These are phyloP conservation scores for Rhorus exstirpatorius DNA, from an alignment of 2,888 invertebrate species.

Conservation along the genomic window DNA sequence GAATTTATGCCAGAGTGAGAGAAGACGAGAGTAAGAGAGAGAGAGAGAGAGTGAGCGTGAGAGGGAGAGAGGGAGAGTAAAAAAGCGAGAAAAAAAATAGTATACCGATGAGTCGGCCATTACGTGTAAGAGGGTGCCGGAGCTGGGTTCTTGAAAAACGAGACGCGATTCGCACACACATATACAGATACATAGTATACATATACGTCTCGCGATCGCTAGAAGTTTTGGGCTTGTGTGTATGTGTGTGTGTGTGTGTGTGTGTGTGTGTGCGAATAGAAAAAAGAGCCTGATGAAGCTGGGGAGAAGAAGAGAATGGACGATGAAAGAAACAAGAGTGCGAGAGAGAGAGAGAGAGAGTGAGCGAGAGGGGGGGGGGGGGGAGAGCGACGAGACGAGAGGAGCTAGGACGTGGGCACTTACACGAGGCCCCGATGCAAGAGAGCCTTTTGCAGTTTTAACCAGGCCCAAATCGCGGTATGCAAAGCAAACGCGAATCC, in stretches of 20 bases:
- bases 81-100: conserved; percentile 68
- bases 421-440: conserved; percentile 59
- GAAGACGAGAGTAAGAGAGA: too few relatives aligned
- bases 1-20: conserved; percentile 66
- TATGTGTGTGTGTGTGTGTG: conserved; percentile 28
- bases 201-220: conserved; percentile 49
- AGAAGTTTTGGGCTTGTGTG: conserved; percentile 47
- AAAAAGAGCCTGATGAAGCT: conserved; percentile 34
- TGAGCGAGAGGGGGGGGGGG: conserved; percentile 41
- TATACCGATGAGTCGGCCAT: conserved; percentile 67
- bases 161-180: conserved; percentile 58
- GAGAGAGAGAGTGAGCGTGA: too few relatives aligned
- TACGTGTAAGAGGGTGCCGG: conserved; percentile 54
- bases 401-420: conserved; percentile 58
- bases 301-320: conserved; percentile 35
- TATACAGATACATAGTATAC: too few relatives aligned
- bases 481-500: conserved; percentile 75
- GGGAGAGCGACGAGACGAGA: conserved; percentile 25
- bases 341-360: conserved; percentile 19
- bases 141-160: conserved; percentile 67
- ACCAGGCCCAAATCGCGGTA: conserved; percentile 71
- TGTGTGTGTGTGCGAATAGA: conserved; percentile 44
- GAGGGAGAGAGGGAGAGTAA: too few relatives aligned
- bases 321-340: conserved; percentile 26
- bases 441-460: conserved; percentile 67